Percentiles rank a stretch among this genome's conserved stretches.
These are phyloP conservation scores for Poecile montanus DNA, from an alignment of 2,797 vertebrate species.

Conservation along the genomic window DNA sequence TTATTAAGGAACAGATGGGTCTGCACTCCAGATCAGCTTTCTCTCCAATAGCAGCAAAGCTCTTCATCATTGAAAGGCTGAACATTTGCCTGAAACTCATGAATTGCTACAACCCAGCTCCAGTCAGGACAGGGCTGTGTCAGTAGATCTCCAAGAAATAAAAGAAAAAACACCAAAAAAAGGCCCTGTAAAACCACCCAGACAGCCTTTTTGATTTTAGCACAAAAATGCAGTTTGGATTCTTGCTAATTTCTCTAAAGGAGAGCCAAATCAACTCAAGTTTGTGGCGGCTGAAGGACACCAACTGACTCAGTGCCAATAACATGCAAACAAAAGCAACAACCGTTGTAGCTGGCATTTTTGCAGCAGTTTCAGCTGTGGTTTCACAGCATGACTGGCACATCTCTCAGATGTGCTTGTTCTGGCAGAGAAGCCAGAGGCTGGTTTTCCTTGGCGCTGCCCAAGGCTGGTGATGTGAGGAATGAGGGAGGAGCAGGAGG, in stretches of 20 bases:
- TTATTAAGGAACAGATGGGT: slow-evolving; percentile 63
- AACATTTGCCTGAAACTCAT: slow-evolving; percentile 16
- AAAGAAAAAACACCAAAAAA: neutral
- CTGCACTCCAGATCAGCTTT: slow-evolving; percentile 19
- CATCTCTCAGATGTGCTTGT: neutral
- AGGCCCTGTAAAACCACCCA: neutral
- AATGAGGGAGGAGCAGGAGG: fast-evolving
- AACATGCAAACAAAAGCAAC: neutral
- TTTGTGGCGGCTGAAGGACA: neutral
- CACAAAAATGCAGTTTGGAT: neutral
- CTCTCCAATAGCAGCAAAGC: neutral
- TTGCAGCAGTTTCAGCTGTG: neutral
- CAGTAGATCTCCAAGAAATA: neutral
- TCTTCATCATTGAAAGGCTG: neutral
- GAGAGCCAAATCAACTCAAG: neutral
- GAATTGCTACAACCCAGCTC: neutral
- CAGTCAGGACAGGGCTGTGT: neutral
- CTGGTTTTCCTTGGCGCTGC: neutral
- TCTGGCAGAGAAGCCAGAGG: neutral
- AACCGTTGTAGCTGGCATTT: neutral
- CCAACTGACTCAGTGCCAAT: neutral
- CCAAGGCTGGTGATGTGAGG: neutral
- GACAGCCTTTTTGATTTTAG: neutral
- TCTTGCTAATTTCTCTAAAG: neutral
- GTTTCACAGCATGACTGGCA: neutral